Percentiles rank a stretch among this genome's conserved stretches.
phyloP scores from a whole-genome alignment of 2,797 vertebrate species.

The Natrix natrix region DNA sequence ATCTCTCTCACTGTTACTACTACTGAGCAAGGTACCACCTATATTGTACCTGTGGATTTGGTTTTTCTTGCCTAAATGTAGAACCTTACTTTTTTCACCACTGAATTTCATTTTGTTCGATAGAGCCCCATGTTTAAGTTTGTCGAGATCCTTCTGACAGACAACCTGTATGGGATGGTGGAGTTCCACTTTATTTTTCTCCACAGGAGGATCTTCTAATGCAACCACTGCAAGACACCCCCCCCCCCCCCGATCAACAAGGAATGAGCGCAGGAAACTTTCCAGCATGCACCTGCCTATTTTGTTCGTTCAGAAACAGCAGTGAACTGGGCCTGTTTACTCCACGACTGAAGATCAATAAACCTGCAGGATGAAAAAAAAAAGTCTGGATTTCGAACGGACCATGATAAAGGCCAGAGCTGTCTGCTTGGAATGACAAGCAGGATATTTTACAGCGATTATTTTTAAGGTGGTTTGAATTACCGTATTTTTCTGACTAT shows the following conservation, averaged over 20 bases:
- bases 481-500: background rate
- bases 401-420: slow-evolving; percentile 49
- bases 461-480: background rate
- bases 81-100: too few relatives aligned
- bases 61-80: too few relatives aligned
- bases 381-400: slow-evolving; percentile 36
- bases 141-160: too few relatives aligned
- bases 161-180: background rate
- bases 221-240: background rate
- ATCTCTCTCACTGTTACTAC: too few relatives aligned
- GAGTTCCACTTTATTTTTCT: background rate
- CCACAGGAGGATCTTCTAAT: slow-evolving; percentile 20
- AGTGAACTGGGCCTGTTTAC: slow-evolving; percentile 50
- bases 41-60: too few relatives aligned
- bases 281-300: slow-evolving; percentile 5
- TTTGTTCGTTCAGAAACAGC: slow-evolving; percentile 52
- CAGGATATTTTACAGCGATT: background rate
- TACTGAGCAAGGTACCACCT: too few relatives aligned
- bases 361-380: slow-evolving; percentile 43
- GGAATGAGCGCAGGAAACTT: slow-evolving; percentile 38
- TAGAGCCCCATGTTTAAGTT: too few relatives aligned
- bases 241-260: slow-evolving; percentile 24
- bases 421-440: slow-evolving; percentile 33
- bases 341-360: slow-evolving; percentile 55
- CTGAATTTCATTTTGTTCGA: too few relatives aligned